Percentiles rank a stretch among this genome's conserved stretches.
phyloP scores from a whole-genome alignment of 2,113 vertebrate species.

The Mola mola region DNA sequence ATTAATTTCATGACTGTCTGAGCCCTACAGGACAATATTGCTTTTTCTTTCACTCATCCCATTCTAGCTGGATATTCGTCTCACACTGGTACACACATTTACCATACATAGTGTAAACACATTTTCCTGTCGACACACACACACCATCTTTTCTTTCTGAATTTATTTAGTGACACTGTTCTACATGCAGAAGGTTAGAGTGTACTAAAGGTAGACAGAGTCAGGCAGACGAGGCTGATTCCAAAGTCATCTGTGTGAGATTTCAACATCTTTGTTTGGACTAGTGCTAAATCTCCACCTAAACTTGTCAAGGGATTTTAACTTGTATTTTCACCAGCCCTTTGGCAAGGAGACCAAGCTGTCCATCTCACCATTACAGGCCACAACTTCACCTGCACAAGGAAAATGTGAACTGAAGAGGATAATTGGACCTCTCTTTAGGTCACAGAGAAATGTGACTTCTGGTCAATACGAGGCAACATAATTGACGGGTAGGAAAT shows the following conservation, averaged over 20 bases:
- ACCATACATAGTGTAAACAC: slow-evolving; percentile 43
- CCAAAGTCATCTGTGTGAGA: slow-evolving; percentile 1
- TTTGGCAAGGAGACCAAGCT: slow-evolving; percentile 10
- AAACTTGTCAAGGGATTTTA: slow-evolving; percentile 37
- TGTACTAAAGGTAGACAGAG: slow-evolving; percentile 21
- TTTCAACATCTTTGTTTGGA: slow-evolving; percentile 10
- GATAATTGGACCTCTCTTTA: too few species aligned
- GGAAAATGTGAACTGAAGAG: too few species aligned
- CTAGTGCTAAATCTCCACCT: too few species aligned
- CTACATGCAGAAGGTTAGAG: slow-evolving; percentile 26
- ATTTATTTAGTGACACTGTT: slow-evolving; percentile 39
- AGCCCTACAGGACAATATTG: slow-evolving; percentile 81
- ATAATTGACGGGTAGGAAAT: slow-evolving; percentile 51
- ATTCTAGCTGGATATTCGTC: slow-evolving; percentile 60
- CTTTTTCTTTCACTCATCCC: slow-evolving; percentile 65
- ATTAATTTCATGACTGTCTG: slow-evolving; percentile 84
- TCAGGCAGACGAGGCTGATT: slow-evolving; percentile 2
- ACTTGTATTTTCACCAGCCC: slow-evolving; percentile 30
- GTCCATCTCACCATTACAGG: background rate
- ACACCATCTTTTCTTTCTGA: slow-evolving; percentile 6
- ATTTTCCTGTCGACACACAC: slow-evolving; percentile 38
- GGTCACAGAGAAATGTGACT: slow-evolving; percentile 15
- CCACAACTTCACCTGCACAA: too few species aligned
- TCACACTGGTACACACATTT: slow-evolving; percentile 61
- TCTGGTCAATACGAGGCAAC: slow-evolving; percentile 33